Conservation (phyloP, 1,140 invertebrate genomes). For the Papilio glaucus region DNA sequence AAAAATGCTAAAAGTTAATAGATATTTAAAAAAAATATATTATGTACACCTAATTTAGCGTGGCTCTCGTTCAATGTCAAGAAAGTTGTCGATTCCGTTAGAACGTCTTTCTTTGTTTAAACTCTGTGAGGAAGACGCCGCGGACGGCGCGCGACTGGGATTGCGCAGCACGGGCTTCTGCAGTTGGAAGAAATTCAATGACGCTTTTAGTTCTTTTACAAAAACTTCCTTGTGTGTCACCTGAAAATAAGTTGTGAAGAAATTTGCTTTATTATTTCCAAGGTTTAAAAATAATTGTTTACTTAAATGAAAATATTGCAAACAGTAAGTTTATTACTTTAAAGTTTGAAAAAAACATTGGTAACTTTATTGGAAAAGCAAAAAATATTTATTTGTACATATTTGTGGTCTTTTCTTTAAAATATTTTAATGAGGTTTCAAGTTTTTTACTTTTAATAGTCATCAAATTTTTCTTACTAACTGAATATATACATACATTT, state of each 20-base stretch:
- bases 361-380: too few species aligned
- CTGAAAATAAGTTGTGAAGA: conserved; percentile 54
- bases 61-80: conserved; percentile 65
- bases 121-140: conserved; percentile 46
- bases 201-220: conserved; percentile 70
- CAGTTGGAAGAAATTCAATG: conserved; percentile 73
- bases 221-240: conserved; percentile 75
- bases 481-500: conserved; percentile 81
- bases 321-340: too few species aligned
- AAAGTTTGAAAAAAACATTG: not conserved
- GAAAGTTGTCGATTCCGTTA: conserved; percentile 61
- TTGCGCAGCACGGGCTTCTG: conserved; percentile 74
- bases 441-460: too few species aligned
- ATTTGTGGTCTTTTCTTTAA: too few species aligned
- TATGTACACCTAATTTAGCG: conserved; percentile 38
- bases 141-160: conserved; percentile 66
- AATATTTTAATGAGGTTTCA: too few species aligned
- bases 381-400: too few species aligned
- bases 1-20: too few species aligned
- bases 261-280: too few species aligned
- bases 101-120: conserved; percentile 49
- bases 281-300: too few species aligned
- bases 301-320: too few species aligned
- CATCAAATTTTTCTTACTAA: too few species aligned
- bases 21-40: too few species aligned